These are phyloP conservation scores for Invenusta paracnida DNA, from an alignment of 2,888 invertebrate species.

Conservation along the genomic window DNA sequence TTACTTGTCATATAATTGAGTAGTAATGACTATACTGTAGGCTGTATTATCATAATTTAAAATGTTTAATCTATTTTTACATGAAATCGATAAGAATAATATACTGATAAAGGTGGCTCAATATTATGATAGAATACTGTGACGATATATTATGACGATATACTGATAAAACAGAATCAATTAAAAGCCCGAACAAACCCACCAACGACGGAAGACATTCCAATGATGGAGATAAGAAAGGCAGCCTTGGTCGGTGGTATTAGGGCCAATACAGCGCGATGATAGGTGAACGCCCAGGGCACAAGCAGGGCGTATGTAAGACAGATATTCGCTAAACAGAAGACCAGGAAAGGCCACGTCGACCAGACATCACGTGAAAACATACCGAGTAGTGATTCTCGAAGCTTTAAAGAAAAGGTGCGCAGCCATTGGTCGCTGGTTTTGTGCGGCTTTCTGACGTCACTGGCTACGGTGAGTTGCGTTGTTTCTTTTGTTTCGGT, in stretches of 20 bases:
- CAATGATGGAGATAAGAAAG: background rate
- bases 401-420: background rate
- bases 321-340: background rate
- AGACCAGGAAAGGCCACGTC: background rate
- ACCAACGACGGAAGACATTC: background rate
- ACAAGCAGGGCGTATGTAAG: background rate
- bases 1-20: no score
- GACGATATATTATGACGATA: no score
- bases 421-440: background rate
- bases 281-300: constrained; percentile 30
- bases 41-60: no score
- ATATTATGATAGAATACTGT: no score
- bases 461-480: no score
- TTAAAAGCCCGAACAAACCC: no score
- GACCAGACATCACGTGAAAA: background rate
- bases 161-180: no score
- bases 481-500: no score
- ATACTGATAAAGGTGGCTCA: no score
- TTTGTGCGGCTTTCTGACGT: background rate
- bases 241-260: background rate
- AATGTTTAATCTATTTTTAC: no score
- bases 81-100: no score
- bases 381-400: background rate
- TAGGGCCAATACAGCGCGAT: background rate
- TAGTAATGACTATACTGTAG: no score